phyloP scores from a whole-genome alignment of 2,113 vertebrate genomes.

The Chaenocephalus aceratus region DNA sequence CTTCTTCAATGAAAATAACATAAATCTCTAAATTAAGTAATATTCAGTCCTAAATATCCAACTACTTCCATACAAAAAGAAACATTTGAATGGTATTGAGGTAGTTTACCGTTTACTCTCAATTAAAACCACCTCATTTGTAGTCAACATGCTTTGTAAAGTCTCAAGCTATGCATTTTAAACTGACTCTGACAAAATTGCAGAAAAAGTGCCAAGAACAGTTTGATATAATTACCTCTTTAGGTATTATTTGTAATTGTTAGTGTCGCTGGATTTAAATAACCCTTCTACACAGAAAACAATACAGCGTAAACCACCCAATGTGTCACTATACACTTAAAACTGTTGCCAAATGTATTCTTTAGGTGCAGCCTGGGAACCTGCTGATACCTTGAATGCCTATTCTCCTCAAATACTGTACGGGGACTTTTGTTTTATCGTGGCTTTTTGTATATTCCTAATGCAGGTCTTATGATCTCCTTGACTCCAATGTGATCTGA shows the following conservation, averaged over 20 bases:
- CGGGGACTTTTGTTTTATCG: neutral
- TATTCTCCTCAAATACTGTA: neutral
- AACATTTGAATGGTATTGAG: neutral
- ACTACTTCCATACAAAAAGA: neutral
- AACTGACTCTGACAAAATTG: too few species aligned
- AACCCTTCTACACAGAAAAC: neutral
- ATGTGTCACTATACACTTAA: neutral
- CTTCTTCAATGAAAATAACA: neutral
- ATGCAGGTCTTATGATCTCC: slow-evolving; percentile 15
- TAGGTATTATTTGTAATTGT: neutral
- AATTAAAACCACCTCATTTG: too few species aligned
- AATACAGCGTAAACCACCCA: neutral
- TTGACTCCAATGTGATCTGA: slow-evolving; percentile 29
- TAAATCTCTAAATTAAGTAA: neutral
- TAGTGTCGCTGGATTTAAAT: neutral
- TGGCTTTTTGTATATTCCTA: neutral
- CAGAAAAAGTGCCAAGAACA: too few species aligned
- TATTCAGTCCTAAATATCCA: neutral
- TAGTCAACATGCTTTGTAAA: neutral
- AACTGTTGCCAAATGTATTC: neutral
- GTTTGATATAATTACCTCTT: neutral
- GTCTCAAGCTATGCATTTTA: too few species aligned
- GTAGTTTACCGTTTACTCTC: neutral
- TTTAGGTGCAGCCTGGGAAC: neutral
- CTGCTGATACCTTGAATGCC: neutral